These are phyloP conservation scores for Nothocercus julius DNA, from an alignment of 2,113 vertebrate genomes.

Conservation along the genomic window DNA sequence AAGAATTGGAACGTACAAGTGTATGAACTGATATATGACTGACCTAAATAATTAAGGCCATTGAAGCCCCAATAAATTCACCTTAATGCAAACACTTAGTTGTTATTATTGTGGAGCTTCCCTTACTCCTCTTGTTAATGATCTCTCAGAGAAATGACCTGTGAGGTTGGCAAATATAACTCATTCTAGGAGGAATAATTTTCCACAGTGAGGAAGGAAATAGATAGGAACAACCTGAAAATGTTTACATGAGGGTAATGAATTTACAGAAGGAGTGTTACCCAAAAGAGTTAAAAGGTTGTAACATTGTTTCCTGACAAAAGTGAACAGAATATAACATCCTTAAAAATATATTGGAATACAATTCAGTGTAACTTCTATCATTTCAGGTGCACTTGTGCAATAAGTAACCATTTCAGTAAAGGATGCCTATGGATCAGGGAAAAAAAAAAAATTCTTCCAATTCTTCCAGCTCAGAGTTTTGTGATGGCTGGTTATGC, in stretches of 20 bases:
- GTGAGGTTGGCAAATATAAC: background rate
- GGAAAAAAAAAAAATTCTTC: background rate
- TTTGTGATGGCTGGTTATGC: background rate
- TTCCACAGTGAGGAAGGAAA: background rate
- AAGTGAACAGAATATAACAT: accelerated
- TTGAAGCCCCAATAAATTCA: background rate
- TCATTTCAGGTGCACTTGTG: background rate
- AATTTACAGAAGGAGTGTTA: background rate
- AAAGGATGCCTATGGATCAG: background rate
- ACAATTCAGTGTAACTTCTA: background rate
- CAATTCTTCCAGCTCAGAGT: background rate
- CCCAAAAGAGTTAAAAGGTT: background rate
- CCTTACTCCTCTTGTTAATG: background rate
- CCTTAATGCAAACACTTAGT: background rate
- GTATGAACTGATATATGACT: background rate
- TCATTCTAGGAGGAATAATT: background rate
- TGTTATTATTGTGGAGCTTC: background rate
- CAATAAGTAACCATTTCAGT: background rate
- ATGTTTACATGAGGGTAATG: background rate
- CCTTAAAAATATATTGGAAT: background rate
- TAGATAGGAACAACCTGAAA: background rate
- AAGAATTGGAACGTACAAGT: background rate
- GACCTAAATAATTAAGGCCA: background rate
- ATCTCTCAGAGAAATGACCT: background rate
- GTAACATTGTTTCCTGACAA: background rate